Conservation (phyloP, 2,113 vertebrate genomes). For the Albula glossodonta region DNA sequence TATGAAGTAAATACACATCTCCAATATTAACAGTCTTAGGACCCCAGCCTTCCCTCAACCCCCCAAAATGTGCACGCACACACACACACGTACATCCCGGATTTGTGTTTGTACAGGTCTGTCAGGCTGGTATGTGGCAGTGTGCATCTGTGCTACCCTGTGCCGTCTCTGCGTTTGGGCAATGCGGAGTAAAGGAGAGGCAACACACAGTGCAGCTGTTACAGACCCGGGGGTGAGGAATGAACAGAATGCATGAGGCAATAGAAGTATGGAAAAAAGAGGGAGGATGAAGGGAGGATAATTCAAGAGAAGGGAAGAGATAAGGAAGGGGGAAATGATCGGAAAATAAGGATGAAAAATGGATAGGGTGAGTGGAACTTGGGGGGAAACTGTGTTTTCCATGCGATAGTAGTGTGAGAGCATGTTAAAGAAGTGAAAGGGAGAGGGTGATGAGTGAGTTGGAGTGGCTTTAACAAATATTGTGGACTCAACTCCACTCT, state of each 20-base stretch:
- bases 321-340: neutral
- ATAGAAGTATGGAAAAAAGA: neutral
- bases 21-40: neutral
- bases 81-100: neutral
- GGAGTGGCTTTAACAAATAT: neutral
- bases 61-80: neutral
- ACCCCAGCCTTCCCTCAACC: neutral
- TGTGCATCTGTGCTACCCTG: neutral
- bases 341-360: neutral
- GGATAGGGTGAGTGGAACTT: neutral
- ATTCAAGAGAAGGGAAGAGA: neutral
- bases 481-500: neutral
- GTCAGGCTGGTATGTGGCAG: slow-evolving; percentile 7
- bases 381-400: neutral
- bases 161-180: slow-evolving; percentile 6
- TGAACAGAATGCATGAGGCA: slow-evolving; percentile 8
- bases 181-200: neutral
- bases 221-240: neutral
- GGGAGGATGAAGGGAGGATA: neutral
- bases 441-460: neutral
- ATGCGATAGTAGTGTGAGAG: neutral
- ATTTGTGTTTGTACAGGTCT: neutral
- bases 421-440: neutral
- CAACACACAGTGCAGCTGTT: neutral
- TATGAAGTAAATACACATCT: neutral